Evolutionary conservation across 2,113 vertebrate genomes (phyloP).

Genomic region (Bubo blakistoni): DNA sequence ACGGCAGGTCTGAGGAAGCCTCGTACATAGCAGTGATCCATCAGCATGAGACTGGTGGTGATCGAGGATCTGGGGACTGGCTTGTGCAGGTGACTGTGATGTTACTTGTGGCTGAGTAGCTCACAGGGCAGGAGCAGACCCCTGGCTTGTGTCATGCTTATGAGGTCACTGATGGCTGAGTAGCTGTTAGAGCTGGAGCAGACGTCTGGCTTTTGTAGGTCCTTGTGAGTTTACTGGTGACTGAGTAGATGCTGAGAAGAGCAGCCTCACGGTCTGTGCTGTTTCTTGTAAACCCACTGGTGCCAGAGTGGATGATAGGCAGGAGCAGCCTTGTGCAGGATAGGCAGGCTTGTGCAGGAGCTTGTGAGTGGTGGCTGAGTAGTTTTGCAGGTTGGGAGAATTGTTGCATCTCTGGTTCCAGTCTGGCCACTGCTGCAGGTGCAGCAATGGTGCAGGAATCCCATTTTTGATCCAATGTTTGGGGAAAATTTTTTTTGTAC

Average conservation of each 20-base stretch:
- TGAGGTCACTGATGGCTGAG: neutral
- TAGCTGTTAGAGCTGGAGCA: neutral
- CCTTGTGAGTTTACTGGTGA: neutral
- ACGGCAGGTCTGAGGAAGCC: neutral
- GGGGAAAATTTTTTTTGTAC: neutral
- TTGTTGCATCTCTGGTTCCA: neutral
- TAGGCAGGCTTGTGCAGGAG: neutral
- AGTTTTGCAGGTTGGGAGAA: neutral
- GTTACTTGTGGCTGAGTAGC: neutral
- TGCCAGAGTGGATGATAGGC: too few relatives aligned
- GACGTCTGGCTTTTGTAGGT: neutral
- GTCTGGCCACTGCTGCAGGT: neutral
- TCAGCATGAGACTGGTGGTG: neutral
- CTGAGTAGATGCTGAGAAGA: neutral
- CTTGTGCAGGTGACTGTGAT: neutral
- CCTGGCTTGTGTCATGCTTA: neutral
- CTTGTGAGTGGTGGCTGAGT: neutral
- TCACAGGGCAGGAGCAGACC: neutral
- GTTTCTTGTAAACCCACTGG: too few relatives aligned
- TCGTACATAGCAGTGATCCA: neutral
- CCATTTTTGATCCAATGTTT: neutral
- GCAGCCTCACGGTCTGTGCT: neutral
- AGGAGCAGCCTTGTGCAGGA: too few relatives aligned
- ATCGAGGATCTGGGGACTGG: neutral
- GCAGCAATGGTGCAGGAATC: neutral